Percentiles rank a stretch among this genome's conserved stretches.
Evolutionary conservation across 2,888 invertebrate species (phyloP).

Genomic region (Caradrina kadenii): DNA sequence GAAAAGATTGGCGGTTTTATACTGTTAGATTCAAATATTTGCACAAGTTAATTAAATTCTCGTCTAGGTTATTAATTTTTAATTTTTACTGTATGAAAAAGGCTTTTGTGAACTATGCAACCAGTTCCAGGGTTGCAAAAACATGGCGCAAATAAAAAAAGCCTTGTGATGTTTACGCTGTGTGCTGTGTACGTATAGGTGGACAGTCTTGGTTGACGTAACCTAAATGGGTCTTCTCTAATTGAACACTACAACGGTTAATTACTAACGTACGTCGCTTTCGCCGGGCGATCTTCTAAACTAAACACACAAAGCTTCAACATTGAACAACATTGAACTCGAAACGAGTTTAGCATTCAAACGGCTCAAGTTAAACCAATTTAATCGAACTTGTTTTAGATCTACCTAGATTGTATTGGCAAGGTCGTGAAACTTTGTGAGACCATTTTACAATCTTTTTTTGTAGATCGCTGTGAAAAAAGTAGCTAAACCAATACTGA

Average conservation of each 20-base stretch:
- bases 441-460: conserved; percentile 40
- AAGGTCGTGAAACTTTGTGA: conserved; percentile 58
- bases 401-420: conserved; percentile 66
- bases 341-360: conserved; percentile 75
- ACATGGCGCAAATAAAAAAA: conserved; percentile 3
- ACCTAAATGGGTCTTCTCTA: conserved; percentile 68
- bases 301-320: conserved; percentile 76
- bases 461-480: conserved; percentile 35
- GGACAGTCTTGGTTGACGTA: conserved; percentile 47
- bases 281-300: conserved; percentile 72
- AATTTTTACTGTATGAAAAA: conserved; percentile 25
- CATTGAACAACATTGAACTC: conserved; percentile 75
- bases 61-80: conserved; percentile 53
- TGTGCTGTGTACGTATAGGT: not conserved
- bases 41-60: conserved; percentile 47
- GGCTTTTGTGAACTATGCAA: conserved; percentile 22
- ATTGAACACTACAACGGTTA: conserved; percentile 74
- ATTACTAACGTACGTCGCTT: conserved; percentile 71
- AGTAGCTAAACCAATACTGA: conserved; percentile 26
- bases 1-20: conserved; percentile 31
- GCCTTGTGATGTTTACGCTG: not conserved
- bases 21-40: conserved; percentile 51
- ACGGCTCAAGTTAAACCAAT: conserved; percentile 75
- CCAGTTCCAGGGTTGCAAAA: conserved; percentile 8
- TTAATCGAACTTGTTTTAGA: conserved; percentile 71